Evolutionary conservation across 2,797 vertebrate genomes (phyloP), one percentile per base, ranked within the genome.

Genomic region (Neostethus bicornis): DNA sequence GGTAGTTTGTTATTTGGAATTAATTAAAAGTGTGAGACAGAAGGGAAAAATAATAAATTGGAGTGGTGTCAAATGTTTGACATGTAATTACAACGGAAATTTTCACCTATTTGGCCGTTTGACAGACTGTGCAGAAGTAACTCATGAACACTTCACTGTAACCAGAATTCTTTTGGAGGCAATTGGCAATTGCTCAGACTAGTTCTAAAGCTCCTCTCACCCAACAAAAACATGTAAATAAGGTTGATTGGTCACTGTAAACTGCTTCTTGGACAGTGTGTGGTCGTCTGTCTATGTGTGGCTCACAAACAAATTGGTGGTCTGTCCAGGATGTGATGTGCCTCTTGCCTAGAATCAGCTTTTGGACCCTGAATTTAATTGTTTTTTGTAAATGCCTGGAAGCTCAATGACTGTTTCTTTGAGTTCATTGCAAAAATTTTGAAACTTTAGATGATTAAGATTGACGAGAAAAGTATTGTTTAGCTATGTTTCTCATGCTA

Each of bases 21-120:
- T 89, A 86, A 91, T 92, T 89, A 91, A 83, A 87, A 73, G 68
- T 82, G 83, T 80, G 78, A 86, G 73, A 79, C 19, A 19, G 51
- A 42, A n/a, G n/a, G 50, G 57, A 49, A 62, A 44, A 70, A 63
- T 20, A 31, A n/a, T 21, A 29, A 39, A 42, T 58, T 56, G 37
- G 38, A 59, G 43, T 26, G 63, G 75, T 86, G 81, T 84, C 76
- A 87, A 66, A 66, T 55, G 46, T 42, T 19, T 88, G 85, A 87
- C 85, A 85, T 73, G 74, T 81, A 85, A 79, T 77, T 78, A 76
- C 61, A 37, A 70, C 59, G 37, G 39, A 12, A 76, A 80, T 86
- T 84, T 75, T 69, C 70, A 75, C 48, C 51, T 70, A 65, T 51
- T 71, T 79, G 47, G 67, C 79, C 51, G 52, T 51, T 60, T 80